Percentiles rank a stretch among this genome's conserved stretches.
phyloP scores from a whole-genome alignment of 1,140 invertebrate genomes.

The Lordiphosa mommai region DNA sequence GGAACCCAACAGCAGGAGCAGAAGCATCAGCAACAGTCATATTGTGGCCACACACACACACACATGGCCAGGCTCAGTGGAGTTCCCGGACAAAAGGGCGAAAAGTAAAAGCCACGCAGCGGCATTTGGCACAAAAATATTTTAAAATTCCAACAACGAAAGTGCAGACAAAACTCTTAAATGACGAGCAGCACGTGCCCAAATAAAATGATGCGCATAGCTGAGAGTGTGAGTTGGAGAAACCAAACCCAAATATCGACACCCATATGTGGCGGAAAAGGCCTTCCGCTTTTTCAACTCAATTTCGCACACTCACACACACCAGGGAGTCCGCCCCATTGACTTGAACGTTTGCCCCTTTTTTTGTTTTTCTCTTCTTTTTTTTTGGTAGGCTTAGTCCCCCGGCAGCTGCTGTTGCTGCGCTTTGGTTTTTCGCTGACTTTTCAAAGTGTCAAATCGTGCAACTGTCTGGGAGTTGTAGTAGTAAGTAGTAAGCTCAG shows the following conservation, averaged over 20 bases:
- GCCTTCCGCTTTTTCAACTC: constrained; percentile 19
- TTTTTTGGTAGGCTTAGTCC: constrained; percentile 12
- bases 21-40: constrained; percentile 49
- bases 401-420: constrained; percentile 11
- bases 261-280: constrained; percentile 3
- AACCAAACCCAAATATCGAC: neutral
- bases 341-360: constrained; percentile 8
- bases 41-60: constrained; percentile 33
- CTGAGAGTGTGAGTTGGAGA: constrained; percentile 9
- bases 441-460: constrained; percentile 69
- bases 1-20: constrained; percentile 43
- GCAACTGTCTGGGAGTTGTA: constrained; percentile 27
- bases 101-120: constrained; percentile 56
- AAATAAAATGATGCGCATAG: constrained; percentile 63
- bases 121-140: constrained; percentile 61
- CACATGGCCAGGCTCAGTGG: neutral
- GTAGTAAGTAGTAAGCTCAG: neutral
- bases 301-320: constrained; percentile 43
- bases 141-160: constrained; percentile 74
- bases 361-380: too few species aligned
- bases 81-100: constrained; percentile 43
- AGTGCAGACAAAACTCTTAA: constrained; percentile 78
- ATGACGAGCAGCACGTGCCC: constrained; percentile 75
- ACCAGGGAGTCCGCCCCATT: neutral
- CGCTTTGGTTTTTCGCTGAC: constrained; percentile 55